Conservation (phyloP, 2,113 vertebrate genomes). For the zebrafish (Danio rerio) region GRCz12tu NC_133177.1:41499001-41499500, state of each 20-base stretch:
- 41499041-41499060: background rate
- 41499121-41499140: background rate
- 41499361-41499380: conserved; percentile 22
- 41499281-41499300: conserved; percentile 37
- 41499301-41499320: conserved; percentile 44
- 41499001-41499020: background rate
- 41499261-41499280: conserved; percentile 12
- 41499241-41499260: conserved; percentile 6
- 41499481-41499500: conserved; percentile 33
- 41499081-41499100: background rate
- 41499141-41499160: conserved; percentile 24
- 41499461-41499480: background rate
- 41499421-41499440: conserved; percentile 14
- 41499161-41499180: conserved; percentile 13
- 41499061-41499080: background rate
- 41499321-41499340: background rate
- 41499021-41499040: background rate
- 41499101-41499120: conserved; percentile 32
- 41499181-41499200: conserved; percentile 14
- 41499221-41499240: conserved; percentile 24
- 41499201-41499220: conserved; percentile 8
- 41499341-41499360: conserved; percentile 19
- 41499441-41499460: background rate
- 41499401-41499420: conserved; percentile 14
- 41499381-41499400: conserved; percentile 16